Base-by-base conservation (phyloP, 2,888 invertebrate species). In the Notodonta dromedarius region DNA sequence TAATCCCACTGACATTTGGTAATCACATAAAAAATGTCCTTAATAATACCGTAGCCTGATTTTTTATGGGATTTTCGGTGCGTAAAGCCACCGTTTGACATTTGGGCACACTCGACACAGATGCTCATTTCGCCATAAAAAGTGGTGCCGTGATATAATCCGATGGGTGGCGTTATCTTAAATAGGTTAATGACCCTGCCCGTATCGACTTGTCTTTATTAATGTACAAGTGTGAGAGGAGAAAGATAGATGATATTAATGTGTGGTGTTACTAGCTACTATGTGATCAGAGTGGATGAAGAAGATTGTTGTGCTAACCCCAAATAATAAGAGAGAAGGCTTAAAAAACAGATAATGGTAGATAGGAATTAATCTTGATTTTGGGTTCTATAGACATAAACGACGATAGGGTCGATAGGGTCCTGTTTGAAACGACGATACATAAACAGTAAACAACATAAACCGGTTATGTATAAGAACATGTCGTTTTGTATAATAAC, bases 11-110 rank as follows among this genome's bases (percentile, higher is more conserved):
- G 74, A 69, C 74, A 75, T 75, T 75, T 73, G 7, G 56, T 59
- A 69, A 74, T 69, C 67, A 69, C 69, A 73, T 62, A 74, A 69
- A 58, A 74, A 73, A 74, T 68, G 72, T 70, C 74, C 62, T 67
- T 64, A 59, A 69, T 51, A 24, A 69, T 53, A 39, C 39, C 59
- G 64, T 56, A 58, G 60, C 65, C 69, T 12, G 59, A 64, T 63
- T 71, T 73, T 73, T 73, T 75, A 70, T 67, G 66, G 58, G 56
- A 65, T 62, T 62, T 63, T 65, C 51, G 62, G 66, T 58, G 68
- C 58, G 56, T 44, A 44, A 53, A 57, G 59, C 58, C 69, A 59
- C 64, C 58, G 58, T 48, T 60, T 75, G 75, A 70, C 75, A 75
- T 75, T 75, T 70, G 40, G 58, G 40, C 44, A 59, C 54, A 61